phyloP scores from a whole-genome alignment of 1,140 invertebrate species.

The Euwallacea similis region DNA sequence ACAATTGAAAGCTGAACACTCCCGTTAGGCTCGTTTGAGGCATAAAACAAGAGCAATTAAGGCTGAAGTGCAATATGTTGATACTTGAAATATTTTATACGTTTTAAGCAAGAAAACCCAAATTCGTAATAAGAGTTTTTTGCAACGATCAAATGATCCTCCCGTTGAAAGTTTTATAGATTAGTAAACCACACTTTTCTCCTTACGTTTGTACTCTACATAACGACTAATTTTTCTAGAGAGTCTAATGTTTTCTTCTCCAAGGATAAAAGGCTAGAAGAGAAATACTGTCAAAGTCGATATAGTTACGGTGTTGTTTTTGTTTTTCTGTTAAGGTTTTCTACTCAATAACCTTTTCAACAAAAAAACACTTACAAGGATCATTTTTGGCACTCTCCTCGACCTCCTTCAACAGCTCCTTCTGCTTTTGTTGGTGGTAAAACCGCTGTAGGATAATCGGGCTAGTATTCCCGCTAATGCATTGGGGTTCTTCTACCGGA shows the following conservation, averaged over 20 bases:
- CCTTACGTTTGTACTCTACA: too few species aligned
- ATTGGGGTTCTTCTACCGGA: slow-evolving; percentile 42
- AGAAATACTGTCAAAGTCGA: slow-evolving; percentile 1
- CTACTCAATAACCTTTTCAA: slow-evolving; percentile 6
- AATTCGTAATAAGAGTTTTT: too few species aligned
- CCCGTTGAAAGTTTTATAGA: too few species aligned
- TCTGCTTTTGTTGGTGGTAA: slow-evolving; percentile 65
- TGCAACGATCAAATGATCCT: too few species aligned
- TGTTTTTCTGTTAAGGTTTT: background rate
- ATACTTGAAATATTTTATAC: too few species aligned
- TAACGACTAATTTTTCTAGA: background rate
- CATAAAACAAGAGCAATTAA: too few species aligned
- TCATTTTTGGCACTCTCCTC: slow-evolving; percentile 49
- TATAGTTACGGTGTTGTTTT: too few species aligned
- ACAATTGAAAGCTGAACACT: too few species aligned
- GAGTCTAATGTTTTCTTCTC: slow-evolving; percentile 20
- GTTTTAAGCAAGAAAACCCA: too few species aligned
- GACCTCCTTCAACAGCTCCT: slow-evolving; percentile 52
- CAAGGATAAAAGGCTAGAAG: slow-evolving; percentile 12
- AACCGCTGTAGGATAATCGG: slow-evolving; percentile 65
- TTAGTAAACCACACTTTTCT: too few species aligned
- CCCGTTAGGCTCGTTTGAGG: too few species aligned
- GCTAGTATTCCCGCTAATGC: slow-evolving; percentile 61
- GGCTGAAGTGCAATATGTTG: too few species aligned
- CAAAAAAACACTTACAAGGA: slow-evolving; percentile 38